Conservation (phyloP, 2,888 invertebrate species). For the Stenodema calcarata region DNA sequence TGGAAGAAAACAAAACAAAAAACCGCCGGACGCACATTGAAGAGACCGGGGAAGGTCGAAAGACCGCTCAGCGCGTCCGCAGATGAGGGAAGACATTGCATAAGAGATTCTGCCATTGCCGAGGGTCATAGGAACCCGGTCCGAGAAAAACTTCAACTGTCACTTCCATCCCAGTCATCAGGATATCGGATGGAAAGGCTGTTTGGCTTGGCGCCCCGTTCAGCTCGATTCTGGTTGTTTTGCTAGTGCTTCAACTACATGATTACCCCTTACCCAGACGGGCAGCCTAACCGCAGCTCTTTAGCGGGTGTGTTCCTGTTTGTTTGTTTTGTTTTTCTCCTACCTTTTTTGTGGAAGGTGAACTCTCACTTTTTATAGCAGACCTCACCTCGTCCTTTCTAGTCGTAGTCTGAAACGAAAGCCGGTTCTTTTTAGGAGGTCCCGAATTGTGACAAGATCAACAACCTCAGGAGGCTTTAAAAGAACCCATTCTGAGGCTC, state of each 20-base stretch:
- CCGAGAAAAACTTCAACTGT: neutral
- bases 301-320: neutral
- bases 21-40: neutral
- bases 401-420: neutral
- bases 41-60: neutral
- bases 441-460: neutral
- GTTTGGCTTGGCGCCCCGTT: neutral
- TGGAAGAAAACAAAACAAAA: too few relatives aligned
- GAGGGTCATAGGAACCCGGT: neutral
- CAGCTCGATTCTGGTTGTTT: neutral
- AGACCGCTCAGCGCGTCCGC: too few relatives aligned
- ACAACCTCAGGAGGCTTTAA: neutral
- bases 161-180: too few relatives aligned
- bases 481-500: neutral
- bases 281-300: neutral
- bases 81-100: neutral
- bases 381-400: neutral
- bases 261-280: neutral
- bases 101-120: neutral
- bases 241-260: neutral
- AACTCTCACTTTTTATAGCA: constrained; percentile 23
- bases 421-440: neutral
- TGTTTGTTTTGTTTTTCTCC: neutral
- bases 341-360: neutral
- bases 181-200: neutral